Conservation (phyloP, 2,113 vertebrate genomes). For the Zootoca vivipara region DNA sequence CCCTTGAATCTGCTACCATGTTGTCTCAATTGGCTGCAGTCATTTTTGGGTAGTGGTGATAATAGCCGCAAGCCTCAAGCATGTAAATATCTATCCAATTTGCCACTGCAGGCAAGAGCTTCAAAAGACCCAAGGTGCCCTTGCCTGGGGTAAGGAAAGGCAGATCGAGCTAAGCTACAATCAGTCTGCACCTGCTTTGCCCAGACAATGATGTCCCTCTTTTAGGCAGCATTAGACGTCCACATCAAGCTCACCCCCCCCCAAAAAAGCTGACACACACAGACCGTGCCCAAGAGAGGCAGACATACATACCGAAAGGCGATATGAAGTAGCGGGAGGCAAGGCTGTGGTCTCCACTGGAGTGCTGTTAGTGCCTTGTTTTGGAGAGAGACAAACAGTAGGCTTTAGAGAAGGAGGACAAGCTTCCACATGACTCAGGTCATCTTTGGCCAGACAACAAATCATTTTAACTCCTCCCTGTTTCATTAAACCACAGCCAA, state of each 20-base stretch:
- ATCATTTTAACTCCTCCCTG: background rate
- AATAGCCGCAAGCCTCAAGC: background rate
- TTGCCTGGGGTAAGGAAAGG: background rate
- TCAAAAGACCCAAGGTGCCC: background rate
- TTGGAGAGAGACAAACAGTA: background rate
- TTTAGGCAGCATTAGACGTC: background rate
- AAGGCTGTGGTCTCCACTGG: background rate
- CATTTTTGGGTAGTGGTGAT: background rate
- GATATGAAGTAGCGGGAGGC: background rate
- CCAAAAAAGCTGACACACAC: too few relatives aligned
- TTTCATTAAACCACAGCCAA: background rate
- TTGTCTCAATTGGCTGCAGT: background rate
- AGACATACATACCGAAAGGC: constrained; percentile 11
- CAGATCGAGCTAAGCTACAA: background rate
- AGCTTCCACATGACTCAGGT: background rate
- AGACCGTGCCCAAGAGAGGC: background rate
- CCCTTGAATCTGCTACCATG: background rate
- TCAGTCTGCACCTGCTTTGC: background rate
- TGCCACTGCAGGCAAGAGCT: background rate
- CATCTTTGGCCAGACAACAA: background rate
- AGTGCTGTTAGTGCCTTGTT: background rate
- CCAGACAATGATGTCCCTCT: background rate
- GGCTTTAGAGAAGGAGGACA: background rate
- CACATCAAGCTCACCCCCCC: background rate
- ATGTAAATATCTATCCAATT: background rate